phyloP scores from a whole-genome alignment of 2,113 vertebrate genomes.

The Rousettus leschenaultii region DNA sequence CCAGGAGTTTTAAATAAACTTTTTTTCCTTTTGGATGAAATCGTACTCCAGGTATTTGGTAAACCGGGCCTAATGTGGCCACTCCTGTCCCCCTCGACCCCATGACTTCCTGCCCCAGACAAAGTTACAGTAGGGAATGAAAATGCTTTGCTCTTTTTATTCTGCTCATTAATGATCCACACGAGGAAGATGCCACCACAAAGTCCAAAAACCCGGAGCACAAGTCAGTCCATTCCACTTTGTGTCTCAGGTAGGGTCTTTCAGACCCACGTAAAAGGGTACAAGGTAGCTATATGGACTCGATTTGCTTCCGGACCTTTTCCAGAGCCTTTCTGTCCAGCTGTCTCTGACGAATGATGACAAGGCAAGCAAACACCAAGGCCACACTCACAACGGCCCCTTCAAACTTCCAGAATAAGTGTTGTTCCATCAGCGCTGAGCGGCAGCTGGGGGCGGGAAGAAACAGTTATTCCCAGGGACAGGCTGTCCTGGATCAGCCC shows the following conservation, averaged over 20 bases:
- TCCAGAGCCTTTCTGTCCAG: constrained; percentile 88
- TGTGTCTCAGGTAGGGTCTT: neutral
- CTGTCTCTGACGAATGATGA: constrained; percentile 84
- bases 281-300: constrained; percentile 83
- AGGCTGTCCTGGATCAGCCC: neutral
- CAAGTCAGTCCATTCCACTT: neutral
- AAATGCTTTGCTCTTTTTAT: constrained; percentile 44
- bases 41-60: neutral
- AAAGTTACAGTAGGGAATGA: neutral
- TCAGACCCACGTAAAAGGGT: neutral
- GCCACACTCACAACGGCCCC: constrained; percentile 79
- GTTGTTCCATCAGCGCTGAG: constrained; percentile 83
- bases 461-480: constrained; percentile 25
- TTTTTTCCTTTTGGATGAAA: constrained; percentile 18
- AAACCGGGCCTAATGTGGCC: neutral
- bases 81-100: neutral
- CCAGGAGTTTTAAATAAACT: constrained; percentile 19
- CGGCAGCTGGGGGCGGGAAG: constrained; percentile 81
- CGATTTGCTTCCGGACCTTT: constrained; percentile 90
- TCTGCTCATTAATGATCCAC: constrained; percentile 25
- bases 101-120: neutral
- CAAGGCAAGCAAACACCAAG: constrained; percentile 82
- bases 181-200: neutral
- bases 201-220: neutral
- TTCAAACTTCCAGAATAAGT: constrained; percentile 88